Evolutionary conservation across 2,113 vertebrate genomes (phyloP).

Genomic region (Rattus rattus): DNA sequence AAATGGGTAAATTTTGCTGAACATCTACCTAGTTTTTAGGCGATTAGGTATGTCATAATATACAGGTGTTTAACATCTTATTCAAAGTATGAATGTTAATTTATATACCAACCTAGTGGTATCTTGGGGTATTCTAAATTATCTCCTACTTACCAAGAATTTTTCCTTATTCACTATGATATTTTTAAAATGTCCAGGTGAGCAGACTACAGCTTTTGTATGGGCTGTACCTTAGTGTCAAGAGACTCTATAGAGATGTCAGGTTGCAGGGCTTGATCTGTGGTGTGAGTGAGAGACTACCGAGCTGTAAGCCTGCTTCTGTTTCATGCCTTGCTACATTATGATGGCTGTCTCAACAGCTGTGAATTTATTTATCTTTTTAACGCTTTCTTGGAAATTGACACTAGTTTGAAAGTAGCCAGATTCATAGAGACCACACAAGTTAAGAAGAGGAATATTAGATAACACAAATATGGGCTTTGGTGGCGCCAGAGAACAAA

Average conservation of each 20-base stretch:
- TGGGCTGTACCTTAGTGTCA: not conserved
- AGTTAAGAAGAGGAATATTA: conserved; percentile 68
- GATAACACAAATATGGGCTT: conserved; percentile 74
- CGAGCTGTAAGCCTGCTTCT: conserved; percentile 62
- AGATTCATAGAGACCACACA: conserved; percentile 78
- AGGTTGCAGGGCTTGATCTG: not conserved
- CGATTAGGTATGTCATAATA: not conserved
- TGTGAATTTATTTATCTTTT: conserved; percentile 73
- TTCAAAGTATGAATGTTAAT: not conserved
- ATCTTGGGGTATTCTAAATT: not conserved
- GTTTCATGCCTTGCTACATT: conserved; percentile 73
- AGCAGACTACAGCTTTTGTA: not conserved
- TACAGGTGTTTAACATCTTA: not conserved
- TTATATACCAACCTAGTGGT: not conserved
- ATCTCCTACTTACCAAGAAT: conserved; percentile 28
- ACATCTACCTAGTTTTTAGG: not conserved
- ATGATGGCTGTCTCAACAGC: conserved; percentile 77
- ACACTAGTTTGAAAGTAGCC: conserved; percentile 70
- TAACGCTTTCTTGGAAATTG: conserved; percentile 73
- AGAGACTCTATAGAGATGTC: conserved; percentile 22
- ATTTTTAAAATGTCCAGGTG: conserved; percentile 9
- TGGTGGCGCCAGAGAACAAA: conserved; percentile 72
- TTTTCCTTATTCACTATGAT: not conserved
- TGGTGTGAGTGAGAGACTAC: not conserved
- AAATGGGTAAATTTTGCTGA: not conserved